Evolutionary conservation across 2,797 vertebrate species (phyloP).

Genomic region (Cyclopterus lumpus): DNA sequence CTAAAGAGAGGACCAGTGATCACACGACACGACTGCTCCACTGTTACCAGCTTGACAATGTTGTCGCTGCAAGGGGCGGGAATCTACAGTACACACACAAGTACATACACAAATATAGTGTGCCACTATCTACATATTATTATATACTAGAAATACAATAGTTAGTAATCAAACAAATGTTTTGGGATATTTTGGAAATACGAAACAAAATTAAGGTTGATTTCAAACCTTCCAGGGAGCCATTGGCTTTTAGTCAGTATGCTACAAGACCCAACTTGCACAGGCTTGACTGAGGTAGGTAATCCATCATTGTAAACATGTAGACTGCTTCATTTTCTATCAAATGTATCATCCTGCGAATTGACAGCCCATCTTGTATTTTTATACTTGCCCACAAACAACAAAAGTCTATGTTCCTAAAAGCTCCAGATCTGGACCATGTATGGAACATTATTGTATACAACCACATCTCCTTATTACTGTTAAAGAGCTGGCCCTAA

Average conservation of each 20-base stretch:
- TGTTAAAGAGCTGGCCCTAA: not conserved
- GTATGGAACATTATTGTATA: not conserved
- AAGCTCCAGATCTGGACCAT: not conserved
- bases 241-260: not conserved
- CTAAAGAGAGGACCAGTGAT: constrained; percentile 88
- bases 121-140: not conserved
- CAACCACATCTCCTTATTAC: not conserved
- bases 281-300: not conserved
- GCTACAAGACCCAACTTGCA: not conserved
- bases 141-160: not conserved
- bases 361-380: not conserved
- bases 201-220: not conserved
- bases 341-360: not conserved
- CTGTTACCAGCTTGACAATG: constrained; percentile 87
- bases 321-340: not conserved
- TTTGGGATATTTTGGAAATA: not conserved
- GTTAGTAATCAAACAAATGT: not conserved
- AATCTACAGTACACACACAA: constrained; percentile 63
- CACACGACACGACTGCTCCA: constrained; percentile 92
- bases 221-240: not conserved
- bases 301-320: constrained; percentile 1
- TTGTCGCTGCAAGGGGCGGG: constrained; percentile 84
- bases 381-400: not conserved
- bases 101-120: constrained; percentile 2
- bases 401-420: not conserved